Conservation (phyloP, 2,113 vertebrate genomes). For the Austrofundulus limnaeus region DNA sequence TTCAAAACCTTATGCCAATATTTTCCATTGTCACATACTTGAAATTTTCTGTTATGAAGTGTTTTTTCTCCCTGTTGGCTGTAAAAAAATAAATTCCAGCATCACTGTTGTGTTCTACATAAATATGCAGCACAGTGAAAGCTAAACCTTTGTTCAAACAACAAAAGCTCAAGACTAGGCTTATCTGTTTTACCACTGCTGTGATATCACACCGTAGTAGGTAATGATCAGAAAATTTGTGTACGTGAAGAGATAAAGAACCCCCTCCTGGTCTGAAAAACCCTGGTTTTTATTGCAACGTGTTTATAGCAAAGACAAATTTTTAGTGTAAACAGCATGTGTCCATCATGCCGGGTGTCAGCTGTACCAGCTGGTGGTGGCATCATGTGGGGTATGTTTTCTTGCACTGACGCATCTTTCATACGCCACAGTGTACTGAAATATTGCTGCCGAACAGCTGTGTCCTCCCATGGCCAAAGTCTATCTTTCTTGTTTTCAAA, state of each 20-base stretch:
- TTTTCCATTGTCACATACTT: background rate
- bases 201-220: constrained; percentile 4
- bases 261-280: constrained; percentile 34
- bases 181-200: constrained; percentile 1
- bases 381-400: constrained; percentile 55
- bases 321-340: constrained; percentile 46
- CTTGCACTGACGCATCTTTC: constrained; percentile 44
- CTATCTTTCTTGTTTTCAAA: background rate
- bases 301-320: constrained; percentile 12
- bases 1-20: no score
- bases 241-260: constrained; percentile 17
- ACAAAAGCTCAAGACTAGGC: background rate
- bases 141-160: background rate
- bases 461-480: constrained; percentile 22
- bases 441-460: constrained; percentile 49
- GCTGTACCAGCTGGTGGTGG: constrained; percentile 48
- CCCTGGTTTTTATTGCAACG: constrained; percentile 30
- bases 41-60: background rate
- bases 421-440: constrained; percentile 42
- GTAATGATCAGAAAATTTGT: constrained; percentile 26
- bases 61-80: no score
- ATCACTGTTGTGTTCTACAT: background rate
- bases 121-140: background rate
- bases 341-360: constrained; percentile 45
- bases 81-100: background rate